Conservation (phyloP, 2,797 vertebrate genomes). For the Dryobates pubescens region DNA sequence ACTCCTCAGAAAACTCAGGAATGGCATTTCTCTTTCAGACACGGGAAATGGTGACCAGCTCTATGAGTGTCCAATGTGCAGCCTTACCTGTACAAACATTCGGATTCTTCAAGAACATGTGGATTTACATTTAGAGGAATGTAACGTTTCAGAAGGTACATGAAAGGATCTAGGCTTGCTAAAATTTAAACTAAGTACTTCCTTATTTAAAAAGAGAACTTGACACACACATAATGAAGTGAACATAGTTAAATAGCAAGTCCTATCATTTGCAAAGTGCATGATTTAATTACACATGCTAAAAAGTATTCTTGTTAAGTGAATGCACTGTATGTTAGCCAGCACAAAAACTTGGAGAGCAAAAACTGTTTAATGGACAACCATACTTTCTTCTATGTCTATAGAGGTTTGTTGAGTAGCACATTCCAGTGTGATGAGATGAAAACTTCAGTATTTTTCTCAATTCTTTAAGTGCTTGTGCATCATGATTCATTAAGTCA, state of each 20-base stretch:
- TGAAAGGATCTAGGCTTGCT: neutral
- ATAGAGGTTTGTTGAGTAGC: neutral
- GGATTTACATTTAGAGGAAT: slow-evolving; percentile 82
- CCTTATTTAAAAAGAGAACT: neutral
- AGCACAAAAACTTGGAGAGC: neutral
- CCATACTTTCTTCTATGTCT: neutral
- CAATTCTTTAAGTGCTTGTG: neutral
- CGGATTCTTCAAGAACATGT: slow-evolving; percentile 81
- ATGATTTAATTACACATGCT: neutral
- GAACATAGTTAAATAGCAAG: neutral
- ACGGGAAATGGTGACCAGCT: slow-evolving; percentile 48
- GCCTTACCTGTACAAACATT: slow-evolving; percentile 78
- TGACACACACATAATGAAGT: neutral
- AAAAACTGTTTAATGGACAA: neutral
- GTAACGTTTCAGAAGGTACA: slow-evolving; percentile 74
- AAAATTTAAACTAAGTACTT: neutral
- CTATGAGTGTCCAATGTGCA: slow-evolving; percentile 88
- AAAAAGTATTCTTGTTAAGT: neutral
- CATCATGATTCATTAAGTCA: neutral
- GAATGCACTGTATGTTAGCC: neutral
- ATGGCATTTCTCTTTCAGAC: slow-evolving; percentile 34
- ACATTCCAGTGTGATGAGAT: neutral
- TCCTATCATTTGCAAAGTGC: neutral
- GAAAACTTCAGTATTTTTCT: neutral
- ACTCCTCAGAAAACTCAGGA: neutral